Evolutionary conservation across 1,140 invertebrate genomes (phyloP), one percentile per base, ranked within the genome.

Genomic region (Trachymyrmex cornetzi): DNA sequence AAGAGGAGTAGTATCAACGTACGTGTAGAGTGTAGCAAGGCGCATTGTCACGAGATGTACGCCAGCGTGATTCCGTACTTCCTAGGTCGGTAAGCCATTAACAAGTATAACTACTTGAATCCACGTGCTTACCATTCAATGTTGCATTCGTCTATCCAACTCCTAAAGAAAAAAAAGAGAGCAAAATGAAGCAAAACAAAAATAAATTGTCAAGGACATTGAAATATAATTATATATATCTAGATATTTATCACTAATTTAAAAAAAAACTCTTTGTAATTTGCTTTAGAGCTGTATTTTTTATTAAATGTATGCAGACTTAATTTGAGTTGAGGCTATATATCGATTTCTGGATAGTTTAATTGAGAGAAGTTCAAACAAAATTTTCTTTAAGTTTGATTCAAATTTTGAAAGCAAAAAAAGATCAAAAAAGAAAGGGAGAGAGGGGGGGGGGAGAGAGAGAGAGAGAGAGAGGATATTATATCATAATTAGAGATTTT

Each of bases 41-140:
- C 64, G 34, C 14, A 30, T 57, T 57, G 55, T 57, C n/a, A 2
- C n/a, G 64, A 86, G 64, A 91, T 91, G 88, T 81, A 88, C 75
- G 74, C 55, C 82, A 61, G 75, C 30, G 64, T 91, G 71, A 91
- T 91, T 27, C 88, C 89, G 12, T 89, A 89, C 80, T 91, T 91
- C 79, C 57, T 90, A 85, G 88, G 89, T 91, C 27, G 86, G 90
- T 91, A 86, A 89, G 84, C 71, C 55, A 53, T 50, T n/a, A 53
- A 27, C 16, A 72, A 74, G 16, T 77, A 75, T 19, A 34, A 57
- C 27, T 57, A 24, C 9, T 12, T 44, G 34, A 48, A 77, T 61
- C 12, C 55, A 61, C 22, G 22, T 44, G 34, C 14, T 7, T 30
- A 38, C 27, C 34, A 38, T 44, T 22, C 22, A 38, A 44, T 7